Conservation (phyloP, 2,113 vertebrate species). For the Synchiropus splendidus region DNA sequence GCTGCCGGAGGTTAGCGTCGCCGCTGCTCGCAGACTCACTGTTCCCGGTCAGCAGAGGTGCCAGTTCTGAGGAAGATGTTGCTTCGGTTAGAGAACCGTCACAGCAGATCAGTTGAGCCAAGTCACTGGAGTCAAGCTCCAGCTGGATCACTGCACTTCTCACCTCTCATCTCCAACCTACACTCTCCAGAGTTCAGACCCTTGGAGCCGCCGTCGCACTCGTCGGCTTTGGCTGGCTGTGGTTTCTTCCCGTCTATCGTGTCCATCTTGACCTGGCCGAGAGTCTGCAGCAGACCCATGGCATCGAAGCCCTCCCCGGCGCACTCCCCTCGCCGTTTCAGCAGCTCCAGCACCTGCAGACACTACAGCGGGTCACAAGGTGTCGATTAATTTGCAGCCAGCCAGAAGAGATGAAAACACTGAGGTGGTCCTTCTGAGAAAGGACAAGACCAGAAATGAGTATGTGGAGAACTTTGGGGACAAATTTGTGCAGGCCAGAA, state of each 20-base stretch:
- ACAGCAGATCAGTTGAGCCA: background rate
- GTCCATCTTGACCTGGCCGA: conserved; percentile 82
- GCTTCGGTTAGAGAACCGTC: background rate
- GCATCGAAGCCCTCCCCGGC: conserved; percentile 69
- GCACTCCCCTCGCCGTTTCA: conserved; percentile 52
- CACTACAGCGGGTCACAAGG: background rate
- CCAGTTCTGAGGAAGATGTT: conserved; percentile 32
- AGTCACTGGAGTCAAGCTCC: background rate
- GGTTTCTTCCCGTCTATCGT: conserved; percentile 64
- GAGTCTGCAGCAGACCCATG: conserved; percentile 73
- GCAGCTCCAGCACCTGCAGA: conserved; percentile 74
- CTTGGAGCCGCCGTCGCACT: background rate
- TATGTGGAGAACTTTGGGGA: no score
- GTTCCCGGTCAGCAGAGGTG: conserved; percentile 26
- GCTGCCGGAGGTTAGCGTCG: conserved; percentile 29
- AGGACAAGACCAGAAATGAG: no score
- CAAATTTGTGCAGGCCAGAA: no score
- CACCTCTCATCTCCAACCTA: conserved; percentile 52
- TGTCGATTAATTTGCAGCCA: background rate
- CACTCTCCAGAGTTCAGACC: background rate
- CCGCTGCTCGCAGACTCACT: background rate
- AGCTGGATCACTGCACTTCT: background rate
- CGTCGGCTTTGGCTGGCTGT: background rate
- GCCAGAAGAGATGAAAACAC: no score
- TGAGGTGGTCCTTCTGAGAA: no score